Conservation (phyloP, 2,888 invertebrate species). For the Epinotia nisella region DNA sequence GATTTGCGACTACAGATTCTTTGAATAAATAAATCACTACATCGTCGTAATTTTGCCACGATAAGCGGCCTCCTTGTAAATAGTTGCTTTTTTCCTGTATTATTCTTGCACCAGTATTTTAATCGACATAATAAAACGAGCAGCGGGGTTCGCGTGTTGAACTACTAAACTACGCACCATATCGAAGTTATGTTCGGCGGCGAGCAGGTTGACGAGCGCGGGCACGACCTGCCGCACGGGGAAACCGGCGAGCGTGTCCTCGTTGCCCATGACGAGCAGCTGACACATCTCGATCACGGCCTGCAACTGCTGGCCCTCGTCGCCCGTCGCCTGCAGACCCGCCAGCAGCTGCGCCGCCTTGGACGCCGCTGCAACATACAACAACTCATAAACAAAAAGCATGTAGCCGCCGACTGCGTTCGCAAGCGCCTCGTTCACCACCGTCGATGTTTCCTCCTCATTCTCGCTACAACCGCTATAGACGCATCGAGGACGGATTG, state of each 20-base stretch:
- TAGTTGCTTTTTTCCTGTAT: too few relatives aligned
- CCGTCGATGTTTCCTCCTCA: too few relatives aligned
- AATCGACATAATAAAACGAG: too few relatives aligned
- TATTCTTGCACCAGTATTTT: too few relatives aligned
- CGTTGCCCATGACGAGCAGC: slow-evolving; percentile 99
- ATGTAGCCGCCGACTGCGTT: too few relatives aligned
- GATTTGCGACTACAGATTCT: too few relatives aligned
- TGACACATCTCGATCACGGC: slow-evolving; percentile 99
- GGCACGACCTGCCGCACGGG: slow-evolving; percentile 99
- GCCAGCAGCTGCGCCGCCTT: slow-evolving; percentile 97
- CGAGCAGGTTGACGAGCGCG: slow-evolving; percentile 94
- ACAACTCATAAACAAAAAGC: background rate
- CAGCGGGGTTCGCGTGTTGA: background rate
- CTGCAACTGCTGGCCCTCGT: slow-evolving; percentile 98
- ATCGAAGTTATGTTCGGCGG: slow-evolving; percentile 99
- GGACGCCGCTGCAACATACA: slow-evolving; percentile 86
- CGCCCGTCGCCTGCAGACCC: slow-evolving; percentile 96
- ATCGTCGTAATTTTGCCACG: too few relatives aligned
- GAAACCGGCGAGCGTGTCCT: slow-evolving; percentile 99
- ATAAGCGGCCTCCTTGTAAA: too few relatives aligned
- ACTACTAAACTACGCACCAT: slow-evolving; percentile 85
- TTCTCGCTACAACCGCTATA: too few relatives aligned
- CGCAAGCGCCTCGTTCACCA: too few relatives aligned
- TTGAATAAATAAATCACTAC: too few relatives aligned
- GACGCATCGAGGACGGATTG: too few relatives aligned